Evolutionary conservation across 2,888 invertebrate genomes (phyloP), one percentile per base, ranked within the genome.

Genomic region (Hypena proboscidalis): DNA sequence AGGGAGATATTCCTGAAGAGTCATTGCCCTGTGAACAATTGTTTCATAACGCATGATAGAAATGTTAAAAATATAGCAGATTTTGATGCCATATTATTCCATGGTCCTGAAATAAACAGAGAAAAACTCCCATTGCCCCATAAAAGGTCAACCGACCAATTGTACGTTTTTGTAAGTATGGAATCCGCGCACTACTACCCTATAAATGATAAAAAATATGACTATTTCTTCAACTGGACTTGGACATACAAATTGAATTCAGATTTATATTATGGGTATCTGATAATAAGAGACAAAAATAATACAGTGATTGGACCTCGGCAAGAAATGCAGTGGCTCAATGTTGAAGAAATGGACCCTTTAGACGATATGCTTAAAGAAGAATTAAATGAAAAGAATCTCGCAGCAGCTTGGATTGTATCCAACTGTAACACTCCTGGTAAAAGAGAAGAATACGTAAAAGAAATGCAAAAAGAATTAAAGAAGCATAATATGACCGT

Each of bases 371-470:
- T 67, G 7, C 43, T 81, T 0, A 77, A 59, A 37, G 13, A 52
- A 1, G 69, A 66, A 13, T 38, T 83, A 8, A 63, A 40, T 4
- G 44, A 44, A 3, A 84, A 84, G 43, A 72, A 42, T 0, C 74
- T 62, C 44, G 72, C 78, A 2, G 83, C 75, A 0, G 82, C 83
- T 2, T 83, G 83, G 84, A 71, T 83, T 27, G 79, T 79, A 0
- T 83, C 83, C 2, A 74, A 82, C 15, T 83, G 83, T 34, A 11
- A 34, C 0, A 49, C 77, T 0, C 56, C 26, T 22, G 75, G 71
- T 40, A 44, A 53, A 1, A 63, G 83, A 40, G 62, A 70, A 32
- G 3, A 19, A 3, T 67, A 71, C 36, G 76, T 67, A 1, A 34
- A 36, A 4, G 17, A 67, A 9, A 45, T 84, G 1, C 48, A 70